Evolutionary conservation across 2,113 vertebrate genomes (phyloP).

Genomic region (Triplophysa rosa): DNA sequence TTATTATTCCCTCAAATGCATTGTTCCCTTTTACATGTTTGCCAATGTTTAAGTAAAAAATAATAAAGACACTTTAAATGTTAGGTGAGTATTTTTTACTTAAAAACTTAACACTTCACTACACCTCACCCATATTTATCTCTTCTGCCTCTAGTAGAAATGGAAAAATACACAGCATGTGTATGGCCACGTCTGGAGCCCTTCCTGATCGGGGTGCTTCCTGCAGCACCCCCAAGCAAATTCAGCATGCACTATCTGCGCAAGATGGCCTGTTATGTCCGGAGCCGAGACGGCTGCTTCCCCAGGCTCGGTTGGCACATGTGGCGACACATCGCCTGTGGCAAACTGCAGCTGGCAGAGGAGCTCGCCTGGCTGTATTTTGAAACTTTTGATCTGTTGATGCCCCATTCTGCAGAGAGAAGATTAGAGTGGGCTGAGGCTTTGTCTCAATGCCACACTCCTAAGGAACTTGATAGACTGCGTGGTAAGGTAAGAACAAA

Average conservation of each 20-base stretch:
- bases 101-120: no score
- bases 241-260: conserved; percentile 88
- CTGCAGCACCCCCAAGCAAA: conserved; percentile 81
- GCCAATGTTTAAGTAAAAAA: no score
- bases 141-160: conserved; percentile 57
- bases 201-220: conserved; percentile 85
- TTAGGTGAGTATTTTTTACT: no score
- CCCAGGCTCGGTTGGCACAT: conserved; percentile 83
- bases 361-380: conserved; percentile 94
- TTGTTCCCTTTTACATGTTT: neutral
- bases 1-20: neutral
- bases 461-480: conserved; percentile 82
- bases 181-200: conserved; percentile 91
- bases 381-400: conserved; percentile 85
- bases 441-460: conserved; percentile 78
- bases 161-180: conserved; percentile 74
- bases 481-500: conserved; percentile 79
- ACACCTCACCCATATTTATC: neutral
- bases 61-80: no score
- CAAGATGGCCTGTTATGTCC: conserved; percentile 86
- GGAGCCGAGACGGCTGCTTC: conserved; percentile 82
- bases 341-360: conserved; percentile 87
- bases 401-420: conserved; percentile 64
- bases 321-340: conserved; percentile 93
- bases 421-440: conserved; percentile 86